phyloP scores from a whole-genome alignment of 1,140 invertebrate genomes.

The Euura lappo region DNA sequence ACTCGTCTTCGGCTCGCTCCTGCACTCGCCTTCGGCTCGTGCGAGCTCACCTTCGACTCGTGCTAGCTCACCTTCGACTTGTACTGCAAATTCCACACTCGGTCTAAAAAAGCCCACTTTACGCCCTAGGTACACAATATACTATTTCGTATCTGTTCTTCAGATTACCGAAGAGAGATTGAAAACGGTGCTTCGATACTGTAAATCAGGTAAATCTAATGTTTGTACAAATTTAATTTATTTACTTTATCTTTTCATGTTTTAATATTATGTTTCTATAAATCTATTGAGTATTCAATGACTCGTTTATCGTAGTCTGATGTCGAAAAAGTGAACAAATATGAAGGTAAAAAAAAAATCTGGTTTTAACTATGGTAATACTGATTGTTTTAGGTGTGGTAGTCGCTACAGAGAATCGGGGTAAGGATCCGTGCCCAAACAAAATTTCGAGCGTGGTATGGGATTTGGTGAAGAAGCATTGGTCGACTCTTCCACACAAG shows the following conservation, averaged over 20 bases:
- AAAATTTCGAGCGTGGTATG: not conserved
- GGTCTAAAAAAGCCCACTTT: no score
- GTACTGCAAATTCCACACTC: no score
- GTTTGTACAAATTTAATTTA: not conserved
- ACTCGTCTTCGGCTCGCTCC: no score
- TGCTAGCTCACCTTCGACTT: no score
- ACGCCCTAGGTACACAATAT: no score
- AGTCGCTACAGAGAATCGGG: not conserved
- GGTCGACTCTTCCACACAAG: conserved; percentile 17
- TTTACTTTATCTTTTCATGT: not conserved
- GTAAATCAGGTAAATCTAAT: not conserved
- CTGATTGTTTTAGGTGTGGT: not conserved
- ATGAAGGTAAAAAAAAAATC: not conserved
- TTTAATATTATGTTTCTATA: not conserved
- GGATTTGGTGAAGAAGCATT: conserved; percentile 15
- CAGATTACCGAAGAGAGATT: conserved; percentile 2
- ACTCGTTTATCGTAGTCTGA: not conserved
- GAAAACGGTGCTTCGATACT: not conserved
- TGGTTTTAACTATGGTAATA: not conserved
- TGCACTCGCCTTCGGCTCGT: no score
- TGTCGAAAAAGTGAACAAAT: not conserved
- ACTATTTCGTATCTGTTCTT: not conserved
- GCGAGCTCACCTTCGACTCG: no score
- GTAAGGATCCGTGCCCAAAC: not conserved
- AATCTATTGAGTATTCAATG: no score